Evolutionary conservation across 2,113 vertebrate species (phyloP).

Genomic region (Pollimyrus isidori): DNA sequence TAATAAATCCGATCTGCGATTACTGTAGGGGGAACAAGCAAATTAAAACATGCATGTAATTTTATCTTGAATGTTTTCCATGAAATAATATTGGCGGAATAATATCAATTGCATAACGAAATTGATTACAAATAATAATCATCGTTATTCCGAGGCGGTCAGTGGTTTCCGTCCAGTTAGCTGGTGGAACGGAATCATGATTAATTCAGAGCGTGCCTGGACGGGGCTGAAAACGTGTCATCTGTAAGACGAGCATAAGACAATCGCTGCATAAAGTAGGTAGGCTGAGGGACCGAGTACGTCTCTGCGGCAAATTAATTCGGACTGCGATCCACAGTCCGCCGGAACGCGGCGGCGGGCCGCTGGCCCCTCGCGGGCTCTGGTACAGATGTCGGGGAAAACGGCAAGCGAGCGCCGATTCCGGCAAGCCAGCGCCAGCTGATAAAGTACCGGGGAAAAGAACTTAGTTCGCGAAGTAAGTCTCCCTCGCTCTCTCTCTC

Average conservation of each 20-base stretch:
- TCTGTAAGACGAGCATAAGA: background rate
- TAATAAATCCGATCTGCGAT: background rate
- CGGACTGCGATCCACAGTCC: background rate
- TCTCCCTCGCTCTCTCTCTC: slow-evolving; percentile 30
- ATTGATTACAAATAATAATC: slow-evolving; percentile 8
- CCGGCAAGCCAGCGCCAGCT: background rate
- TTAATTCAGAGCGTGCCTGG: background rate
- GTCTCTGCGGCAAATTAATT: background rate
- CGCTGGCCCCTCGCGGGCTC: background rate
- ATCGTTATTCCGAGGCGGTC: background rate
- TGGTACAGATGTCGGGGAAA: slow-evolving; percentile 3
- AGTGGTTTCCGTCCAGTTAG: background rate
- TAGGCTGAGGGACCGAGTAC: background rate
- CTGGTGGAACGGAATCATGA: background rate
- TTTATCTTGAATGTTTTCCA: background rate
- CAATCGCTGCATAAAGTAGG: background rate
- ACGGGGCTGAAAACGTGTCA: background rate
- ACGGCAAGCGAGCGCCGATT: no score
- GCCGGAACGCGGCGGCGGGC: background rate
- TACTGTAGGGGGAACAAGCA: background rate
- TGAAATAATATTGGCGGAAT: background rate
- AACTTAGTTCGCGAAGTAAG: slow-evolving; percentile 45
- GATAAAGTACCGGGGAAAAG: background rate
- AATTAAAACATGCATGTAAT: slow-evolving; percentile 7
- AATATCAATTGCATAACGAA: background rate